Percentiles rank a stretch among this genome's conserved stretches.
phyloP scores from a whole-genome alignment of 2,888 invertebrate genomes.

The Pedicia rivosa region DNA sequence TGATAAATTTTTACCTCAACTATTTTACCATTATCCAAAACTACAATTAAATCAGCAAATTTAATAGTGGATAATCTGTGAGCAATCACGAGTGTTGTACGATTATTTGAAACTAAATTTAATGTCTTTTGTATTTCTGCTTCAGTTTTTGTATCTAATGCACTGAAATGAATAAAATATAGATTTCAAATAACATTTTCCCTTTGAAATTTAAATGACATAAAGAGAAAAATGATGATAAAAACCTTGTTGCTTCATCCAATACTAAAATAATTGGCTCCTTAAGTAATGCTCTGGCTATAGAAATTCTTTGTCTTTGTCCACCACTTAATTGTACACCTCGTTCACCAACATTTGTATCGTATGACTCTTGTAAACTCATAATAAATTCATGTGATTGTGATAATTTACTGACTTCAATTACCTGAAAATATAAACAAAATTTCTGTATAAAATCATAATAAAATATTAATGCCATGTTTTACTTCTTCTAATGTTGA shows the following conservation, averaged over 20 bases:
- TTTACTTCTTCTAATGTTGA: conserved; percentile 57
- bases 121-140: conserved; percentile 77
- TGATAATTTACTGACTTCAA: conserved; percentile 66
- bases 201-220: not conserved
- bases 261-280: conserved; percentile 74
- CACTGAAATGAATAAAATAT: conserved; percentile 36
- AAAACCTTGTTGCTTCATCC: conserved; percentile 87
- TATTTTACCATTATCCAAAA: conserved; percentile 66
- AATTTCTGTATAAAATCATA: conserved; percentile 5
- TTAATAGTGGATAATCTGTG: conserved; percentile 84
- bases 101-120: conserved; percentile 63
- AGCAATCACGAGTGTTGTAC: conserved; percentile 91
- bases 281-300: conserved; percentile 84
- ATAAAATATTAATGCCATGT: conserved; percentile 9
- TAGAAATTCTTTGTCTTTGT: conserved; percentile 88
- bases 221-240: too few relatives aligned
- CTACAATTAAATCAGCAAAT: conserved; percentile 84
- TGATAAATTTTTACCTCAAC: conserved; percentile 72
- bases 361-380: conserved; percentile 67
- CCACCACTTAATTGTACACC: conserved; percentile 89
- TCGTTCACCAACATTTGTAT: conserved; percentile 76
- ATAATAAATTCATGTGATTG: conserved; percentile 86
- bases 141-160: conserved; percentile 85
- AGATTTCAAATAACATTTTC: conserved; percentile 1
- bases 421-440: conserved; percentile 39